Conservation (phyloP, 2,797 vertebrate genomes). For the Sebastes jordani region DNA sequence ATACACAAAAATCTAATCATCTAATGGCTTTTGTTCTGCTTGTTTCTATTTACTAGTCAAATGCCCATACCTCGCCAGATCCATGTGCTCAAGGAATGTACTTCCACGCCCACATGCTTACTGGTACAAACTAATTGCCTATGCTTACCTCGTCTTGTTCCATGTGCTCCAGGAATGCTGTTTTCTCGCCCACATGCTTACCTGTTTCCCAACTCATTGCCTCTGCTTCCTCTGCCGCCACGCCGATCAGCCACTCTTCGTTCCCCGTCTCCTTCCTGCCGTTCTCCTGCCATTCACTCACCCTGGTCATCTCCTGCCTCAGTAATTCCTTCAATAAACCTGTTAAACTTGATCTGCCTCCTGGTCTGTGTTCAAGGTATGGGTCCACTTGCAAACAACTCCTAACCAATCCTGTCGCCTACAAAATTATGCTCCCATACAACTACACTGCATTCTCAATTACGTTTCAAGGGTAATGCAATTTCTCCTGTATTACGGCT, state of each 20-base stretch:
- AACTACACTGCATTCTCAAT: rapidly evolving
- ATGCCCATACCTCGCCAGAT: background rate
- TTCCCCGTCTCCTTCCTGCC: background rate
- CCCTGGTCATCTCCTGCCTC: background rate
- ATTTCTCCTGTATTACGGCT: rapidly evolving
- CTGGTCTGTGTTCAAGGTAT: background rate
- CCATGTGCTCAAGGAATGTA: background rate
- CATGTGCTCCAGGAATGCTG: background rate
- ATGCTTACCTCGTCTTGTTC: background rate
- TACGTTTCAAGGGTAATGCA: too few relatives aligned
- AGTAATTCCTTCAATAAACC: background rate
- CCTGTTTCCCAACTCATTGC: background rate
- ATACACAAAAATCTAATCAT: too few relatives aligned
- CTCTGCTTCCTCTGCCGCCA: background rate
- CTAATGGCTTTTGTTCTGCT: too few relatives aligned
- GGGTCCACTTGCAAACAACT: too few relatives aligned
- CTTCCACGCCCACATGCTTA: background rate
- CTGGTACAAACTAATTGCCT: too few relatives aligned
- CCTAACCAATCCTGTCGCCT: too few relatives aligned
- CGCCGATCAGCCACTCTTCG: background rate
- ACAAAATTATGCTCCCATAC: too few relatives aligned
- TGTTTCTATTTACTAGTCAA: background rate
- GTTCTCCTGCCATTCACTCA: background rate
- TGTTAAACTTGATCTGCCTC: background rate
- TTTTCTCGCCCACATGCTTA: background rate